Evolutionary conservation across 37 sponge, comb jelly and placozoan genomes (phyloP).

Genomic region (Amphimedon queenslandica): DNA sequence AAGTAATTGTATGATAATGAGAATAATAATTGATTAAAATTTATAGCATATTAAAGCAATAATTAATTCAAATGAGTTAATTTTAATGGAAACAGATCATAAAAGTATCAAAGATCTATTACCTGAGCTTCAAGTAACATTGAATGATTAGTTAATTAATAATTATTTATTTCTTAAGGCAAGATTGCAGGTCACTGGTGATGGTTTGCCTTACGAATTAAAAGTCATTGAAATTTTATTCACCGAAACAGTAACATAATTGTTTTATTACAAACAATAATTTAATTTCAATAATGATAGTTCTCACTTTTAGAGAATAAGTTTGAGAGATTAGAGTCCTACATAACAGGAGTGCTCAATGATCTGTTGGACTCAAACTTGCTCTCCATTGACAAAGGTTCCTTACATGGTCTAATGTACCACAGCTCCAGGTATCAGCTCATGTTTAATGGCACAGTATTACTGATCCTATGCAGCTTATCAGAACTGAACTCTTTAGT

Average conservation of each 20-base stretch:
- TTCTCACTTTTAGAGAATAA: conserved; percentile 28
- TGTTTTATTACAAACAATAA: background rate
- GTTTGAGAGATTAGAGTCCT: conserved; percentile 1
- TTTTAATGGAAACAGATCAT: conserved; percentile 36
- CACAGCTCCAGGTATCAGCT: conserved; percentile 27
- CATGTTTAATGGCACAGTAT: background rate
- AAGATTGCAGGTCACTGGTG: background rate
- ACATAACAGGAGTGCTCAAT: conserved; percentile 24
- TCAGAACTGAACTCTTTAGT: conserved; percentile 50
- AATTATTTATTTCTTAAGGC: background rate
- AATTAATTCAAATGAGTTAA: conserved; percentile 16
- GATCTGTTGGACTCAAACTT: conserved; percentile 35
- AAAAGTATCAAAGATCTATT: conserved; percentile 30
- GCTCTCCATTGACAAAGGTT: conserved; percentile 44
- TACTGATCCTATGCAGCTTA: conserved; percentile 11
- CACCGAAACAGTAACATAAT: conserved; percentile 18
- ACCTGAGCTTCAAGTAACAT: conserved; percentile 29
- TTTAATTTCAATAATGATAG: no score
- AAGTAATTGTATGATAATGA: conserved; percentile 20
- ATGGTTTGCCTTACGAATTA: conserved; percentile 44
- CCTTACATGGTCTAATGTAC: conserved; percentile 40
- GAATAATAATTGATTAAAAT: no score
- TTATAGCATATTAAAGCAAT: conserved; percentile 60
- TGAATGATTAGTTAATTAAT: background rate
- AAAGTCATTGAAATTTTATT: conserved; percentile 43